phyloP scores from a whole-genome alignment of 2,888 invertebrate species.

The Chironomus riparius region DNA sequence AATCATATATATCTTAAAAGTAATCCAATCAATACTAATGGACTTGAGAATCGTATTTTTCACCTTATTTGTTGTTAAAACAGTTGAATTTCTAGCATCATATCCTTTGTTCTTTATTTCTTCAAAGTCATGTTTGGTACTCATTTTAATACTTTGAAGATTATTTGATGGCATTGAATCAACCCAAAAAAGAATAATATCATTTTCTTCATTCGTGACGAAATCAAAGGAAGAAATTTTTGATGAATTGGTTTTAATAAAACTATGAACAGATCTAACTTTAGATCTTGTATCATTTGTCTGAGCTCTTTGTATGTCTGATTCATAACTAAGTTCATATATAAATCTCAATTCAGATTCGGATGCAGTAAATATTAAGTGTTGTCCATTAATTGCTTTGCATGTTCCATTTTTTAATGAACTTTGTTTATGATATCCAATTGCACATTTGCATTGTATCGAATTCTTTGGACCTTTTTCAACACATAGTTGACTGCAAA shows the following conservation, averaged over 20 bases:
- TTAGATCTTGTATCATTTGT: constrained; percentile 32
- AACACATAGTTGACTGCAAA: constrained; percentile 70
- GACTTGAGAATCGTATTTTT: constrained; percentile 45
- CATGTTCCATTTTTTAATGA: constrained; percentile 45
- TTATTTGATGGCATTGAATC: constrained; percentile 41
- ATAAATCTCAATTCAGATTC: constrained; percentile 42
- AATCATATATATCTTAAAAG: constrained; percentile 60
- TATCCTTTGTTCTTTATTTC: neutral
- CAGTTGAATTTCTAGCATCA: constrained; percentile 9
- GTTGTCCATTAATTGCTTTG: constrained; percentile 41
- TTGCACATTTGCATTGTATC: constrained; percentile 53
- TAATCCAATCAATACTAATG: constrained; percentile 63
- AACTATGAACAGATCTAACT: constrained; percentile 35
- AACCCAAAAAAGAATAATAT: constrained; percentile 41
- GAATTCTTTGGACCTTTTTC: constrained; percentile 46
- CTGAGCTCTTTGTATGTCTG: constrained; percentile 54
- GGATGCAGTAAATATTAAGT: constrained; percentile 39
- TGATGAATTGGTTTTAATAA: constrained; percentile 30
- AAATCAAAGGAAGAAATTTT: constrained; percentile 24
- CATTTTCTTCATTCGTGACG: constrained; percentile 31
- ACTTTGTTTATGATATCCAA: constrained; percentile 52
- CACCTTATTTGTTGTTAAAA: constrained; percentile 2
- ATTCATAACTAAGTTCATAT: constrained; percentile 42
- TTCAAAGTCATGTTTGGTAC: constrained; percentile 30
- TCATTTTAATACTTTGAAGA: constrained; percentile 40